Percentiles rank a stretch among this genome's conserved stretches.
These are phyloP conservation scores for Apocrypta bakeri DNA, from an alignment of 1,140 invertebrate species.

Conservation along the genomic window DNA sequence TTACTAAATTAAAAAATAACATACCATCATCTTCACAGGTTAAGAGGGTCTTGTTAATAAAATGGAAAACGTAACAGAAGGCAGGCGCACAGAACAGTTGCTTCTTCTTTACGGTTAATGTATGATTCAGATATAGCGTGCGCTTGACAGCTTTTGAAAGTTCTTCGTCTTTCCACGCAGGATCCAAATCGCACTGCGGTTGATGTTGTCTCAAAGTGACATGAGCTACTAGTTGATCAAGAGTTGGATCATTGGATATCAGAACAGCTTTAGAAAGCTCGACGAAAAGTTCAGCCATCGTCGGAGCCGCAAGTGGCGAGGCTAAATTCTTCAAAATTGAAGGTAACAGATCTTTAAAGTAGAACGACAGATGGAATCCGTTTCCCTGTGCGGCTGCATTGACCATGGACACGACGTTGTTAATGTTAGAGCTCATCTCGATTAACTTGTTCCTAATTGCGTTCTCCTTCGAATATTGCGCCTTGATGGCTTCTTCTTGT, in stretches of 20 bases:
- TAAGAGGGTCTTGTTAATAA: constrained; percentile 81
- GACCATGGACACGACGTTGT: constrained; percentile 79
- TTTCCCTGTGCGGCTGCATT: constrained; percentile 79
- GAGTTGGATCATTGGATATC: constrained; percentile 68
- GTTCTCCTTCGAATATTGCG: constrained; percentile 90
- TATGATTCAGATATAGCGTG: constrained; percentile 78
- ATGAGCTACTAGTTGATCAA: constrained; percentile 79
- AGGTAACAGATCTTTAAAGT: constrained; percentile 79
- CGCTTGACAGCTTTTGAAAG: constrained; percentile 77
- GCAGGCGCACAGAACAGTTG: constrained; percentile 80
- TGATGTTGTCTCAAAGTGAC: constrained; percentile 82
- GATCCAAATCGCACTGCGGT: constrained; percentile 86
- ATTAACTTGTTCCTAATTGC: constrained; percentile 82
- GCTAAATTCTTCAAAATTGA: constrained; percentile 79
- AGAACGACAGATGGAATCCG: constrained; percentile 76
- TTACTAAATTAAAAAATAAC: background rate
- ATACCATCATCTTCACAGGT: constrained; percentile 75
- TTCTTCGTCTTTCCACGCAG: constrained; percentile 85
- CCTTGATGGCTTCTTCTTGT: constrained; percentile 93
- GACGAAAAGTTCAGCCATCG: constrained; percentile 78
- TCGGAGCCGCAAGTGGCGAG: constrained; percentile 82
- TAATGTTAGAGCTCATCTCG: constrained; percentile 79
- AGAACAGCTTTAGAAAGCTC: constrained; percentile 76
- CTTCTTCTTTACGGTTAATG: constrained; percentile 71
- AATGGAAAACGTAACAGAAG: constrained; percentile 89